Evolutionary conservation across 2,888 invertebrate genomes (phyloP).

Genomic region (Lasioglossum malachurum): DNA sequence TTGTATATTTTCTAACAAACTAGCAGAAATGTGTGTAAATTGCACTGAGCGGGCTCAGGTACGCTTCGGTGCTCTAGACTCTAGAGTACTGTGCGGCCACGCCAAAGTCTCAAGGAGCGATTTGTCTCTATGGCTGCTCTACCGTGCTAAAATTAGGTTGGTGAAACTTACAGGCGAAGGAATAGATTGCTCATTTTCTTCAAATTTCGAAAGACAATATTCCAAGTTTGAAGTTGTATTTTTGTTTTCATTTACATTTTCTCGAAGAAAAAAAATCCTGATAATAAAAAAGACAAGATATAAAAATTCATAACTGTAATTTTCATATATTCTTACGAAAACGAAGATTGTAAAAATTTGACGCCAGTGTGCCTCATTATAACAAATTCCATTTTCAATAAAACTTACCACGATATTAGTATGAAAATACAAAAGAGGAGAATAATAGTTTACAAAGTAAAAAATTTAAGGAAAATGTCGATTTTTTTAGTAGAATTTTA

Average conservation of each 20-base stretch:
- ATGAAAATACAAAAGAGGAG: background rate
- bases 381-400: background rate
- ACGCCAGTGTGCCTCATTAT: background rate
- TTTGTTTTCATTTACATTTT: background rate
- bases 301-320: too few species aligned
- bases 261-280: too few species aligned
- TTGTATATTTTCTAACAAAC: too few species aligned
- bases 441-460: background rate
- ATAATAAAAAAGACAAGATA: too few species aligned
- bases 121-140: background rate
- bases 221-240: background rate
- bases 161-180: background rate
- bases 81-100: too few species aligned
- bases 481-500: background rate
- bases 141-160: background rate
- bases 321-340: too few species aligned
- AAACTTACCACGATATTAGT: background rate
- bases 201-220: background rate
- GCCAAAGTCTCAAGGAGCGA: too few species aligned
- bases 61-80: too few species aligned
- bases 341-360: too few species aligned
- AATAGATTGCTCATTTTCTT: background rate
- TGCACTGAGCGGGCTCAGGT: too few species aligned
- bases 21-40: too few species aligned
- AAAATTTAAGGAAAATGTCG: background rate